A percentile compares a stretch with the other conserved stretches of the same genome.
phyloP scores from a whole-genome alignment of 2,797 vertebrate species.

The Zenarchopterus dispar region DNA sequence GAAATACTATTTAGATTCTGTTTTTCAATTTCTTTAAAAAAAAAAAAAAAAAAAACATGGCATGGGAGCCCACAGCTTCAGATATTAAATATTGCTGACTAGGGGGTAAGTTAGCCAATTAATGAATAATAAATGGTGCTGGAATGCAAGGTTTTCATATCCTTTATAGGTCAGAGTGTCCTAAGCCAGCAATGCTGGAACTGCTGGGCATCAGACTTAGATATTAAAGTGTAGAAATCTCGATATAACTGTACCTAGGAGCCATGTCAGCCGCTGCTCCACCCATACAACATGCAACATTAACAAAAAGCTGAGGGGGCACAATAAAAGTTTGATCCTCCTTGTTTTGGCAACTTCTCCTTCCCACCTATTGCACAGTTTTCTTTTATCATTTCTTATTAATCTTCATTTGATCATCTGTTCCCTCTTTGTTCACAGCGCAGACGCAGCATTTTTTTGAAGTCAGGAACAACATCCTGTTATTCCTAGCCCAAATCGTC shows the following conservation, averaged over 20 bases:
- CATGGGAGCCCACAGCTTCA: slow-evolving; percentile 44
- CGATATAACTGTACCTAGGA: slow-evolving; percentile 62
- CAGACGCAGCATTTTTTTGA: slow-evolving; percentile 39
- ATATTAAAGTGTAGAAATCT: slow-evolving; percentile 70
- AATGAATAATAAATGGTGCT: slow-evolving; percentile 81
- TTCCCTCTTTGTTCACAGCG: slow-evolving; percentile 32
- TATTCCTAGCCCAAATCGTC: slow-evolving; percentile 49
- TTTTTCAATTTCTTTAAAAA: slow-evolving; percentile 71
- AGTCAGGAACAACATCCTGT: slow-evolving; percentile 64
- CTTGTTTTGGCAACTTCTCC: slow-evolving; percentile 53
- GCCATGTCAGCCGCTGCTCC: slow-evolving; percentile 66
- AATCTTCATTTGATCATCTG: slow-evolving; percentile 63
- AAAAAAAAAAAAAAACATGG: slow-evolving; percentile 58
- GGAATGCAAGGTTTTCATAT: slow-evolving; percentile 75
- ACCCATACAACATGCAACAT: slow-evolving; percentile 62
- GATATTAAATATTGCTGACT: slow-evolving; percentile 83
- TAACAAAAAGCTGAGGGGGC: slow-evolving; percentile 66
- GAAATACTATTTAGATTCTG: slow-evolving; percentile 63
- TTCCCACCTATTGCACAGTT: slow-evolving; percentile 30
- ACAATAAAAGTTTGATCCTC: slow-evolving; percentile 66
- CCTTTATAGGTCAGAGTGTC: slow-evolving; percentile 75
- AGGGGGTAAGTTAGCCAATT: slow-evolving; percentile 73
- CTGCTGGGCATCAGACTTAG: slow-evolving; percentile 67
- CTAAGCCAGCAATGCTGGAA: slow-evolving; percentile 61
- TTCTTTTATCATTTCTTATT: slow-evolving; percentile 66